Evolutionary conservation across 2,797 vertebrate species (phyloP).

Genomic region (Philypnodon macrostomus): DNA sequence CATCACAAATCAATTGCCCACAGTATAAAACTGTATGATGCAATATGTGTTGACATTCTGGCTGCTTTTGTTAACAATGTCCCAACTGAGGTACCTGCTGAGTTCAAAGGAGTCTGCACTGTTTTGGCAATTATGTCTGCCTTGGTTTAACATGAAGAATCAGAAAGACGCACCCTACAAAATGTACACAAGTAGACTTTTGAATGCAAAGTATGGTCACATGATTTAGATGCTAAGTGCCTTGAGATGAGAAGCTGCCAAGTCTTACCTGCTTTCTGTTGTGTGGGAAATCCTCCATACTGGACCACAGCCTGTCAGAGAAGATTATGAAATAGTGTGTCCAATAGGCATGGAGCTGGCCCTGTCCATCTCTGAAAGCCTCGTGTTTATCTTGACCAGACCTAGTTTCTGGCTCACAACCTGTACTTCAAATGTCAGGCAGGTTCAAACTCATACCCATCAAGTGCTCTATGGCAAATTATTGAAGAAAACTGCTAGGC

Average conservation of each 20-base stretch:
- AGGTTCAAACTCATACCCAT: background rate
- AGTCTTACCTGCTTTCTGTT: constrained; percentile 50
- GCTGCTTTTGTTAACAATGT: background rate
- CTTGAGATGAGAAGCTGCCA: constrained; percentile 33
- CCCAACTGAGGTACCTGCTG: constrained; percentile 14
- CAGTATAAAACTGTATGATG: background rate
- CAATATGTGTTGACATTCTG: constrained; percentile 1
- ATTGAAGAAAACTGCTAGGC: too few species aligned
- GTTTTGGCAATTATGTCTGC: too few species aligned
- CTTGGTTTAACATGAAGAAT: too few species aligned
- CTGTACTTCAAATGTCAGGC: background rate
- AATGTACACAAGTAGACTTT: too few species aligned
- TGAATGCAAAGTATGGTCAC: too few species aligned
- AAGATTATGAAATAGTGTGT: constrained; percentile 45
- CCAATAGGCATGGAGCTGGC: constrained; percentile 41
- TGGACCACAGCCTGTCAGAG: constrained; percentile 42
- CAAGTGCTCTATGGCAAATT: background rate
- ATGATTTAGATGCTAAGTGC: too few species aligned
- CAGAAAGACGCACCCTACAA: too few species aligned
- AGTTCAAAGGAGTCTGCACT: constrained; percentile 13
- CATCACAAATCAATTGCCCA: constrained; percentile 29
- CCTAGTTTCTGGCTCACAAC: constrained; percentile 16
- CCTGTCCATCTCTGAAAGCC: constrained; percentile 1
- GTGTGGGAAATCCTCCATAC: constrained; percentile 41
- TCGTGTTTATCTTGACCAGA: constrained; percentile 7